phyloP scores from a whole-genome alignment of 1,140 invertebrate genomes.

The Euura lappo region DNA sequence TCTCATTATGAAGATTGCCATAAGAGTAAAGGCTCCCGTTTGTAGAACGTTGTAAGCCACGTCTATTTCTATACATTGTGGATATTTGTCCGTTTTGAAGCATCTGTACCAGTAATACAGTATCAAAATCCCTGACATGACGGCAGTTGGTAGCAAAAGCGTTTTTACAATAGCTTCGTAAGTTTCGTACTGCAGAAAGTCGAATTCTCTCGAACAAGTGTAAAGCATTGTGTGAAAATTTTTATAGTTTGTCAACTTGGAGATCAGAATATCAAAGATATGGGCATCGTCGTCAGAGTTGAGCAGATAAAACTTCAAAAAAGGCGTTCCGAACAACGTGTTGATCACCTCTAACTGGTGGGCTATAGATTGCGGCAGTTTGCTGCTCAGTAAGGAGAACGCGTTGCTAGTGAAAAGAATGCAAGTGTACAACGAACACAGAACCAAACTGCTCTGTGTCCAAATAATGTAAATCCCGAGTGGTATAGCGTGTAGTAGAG shows the following conservation, averaged over 20 bases:
- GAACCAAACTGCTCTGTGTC: constrained; percentile 66
- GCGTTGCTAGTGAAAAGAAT: constrained; percentile 45
- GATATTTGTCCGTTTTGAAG: constrained; percentile 35
- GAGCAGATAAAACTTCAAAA: constrained; percentile 47
- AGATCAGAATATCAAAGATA: constrained; percentile 76
- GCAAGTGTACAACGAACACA: constrained; percentile 71
- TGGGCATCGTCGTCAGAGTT: constrained; percentile 69
- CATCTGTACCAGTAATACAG: constrained; percentile 55
- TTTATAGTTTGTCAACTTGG: constrained; percentile 77
- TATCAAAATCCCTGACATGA: constrained; percentile 56
- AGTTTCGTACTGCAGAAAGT: constrained; percentile 71
- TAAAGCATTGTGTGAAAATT: constrained; percentile 86
- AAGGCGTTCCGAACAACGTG: constrained; percentile 38
- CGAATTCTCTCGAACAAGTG: constrained; percentile 84
- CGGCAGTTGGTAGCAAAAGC: constrained; percentile 64
- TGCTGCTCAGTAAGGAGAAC: constrained; percentile 15
- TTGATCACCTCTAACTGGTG: constrained; percentile 39
- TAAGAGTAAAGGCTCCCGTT: constrained; percentile 70
- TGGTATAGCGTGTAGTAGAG: constrained; percentile 67
- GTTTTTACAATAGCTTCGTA: constrained; percentile 61
- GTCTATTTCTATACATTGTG: constrained; percentile 62
- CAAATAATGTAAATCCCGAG: constrained; percentile 59
- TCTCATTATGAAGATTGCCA: constrained; percentile 84
- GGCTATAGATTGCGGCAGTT: constrained; percentile 16
- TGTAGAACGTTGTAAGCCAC: constrained; percentile 77